phyloP scores from a whole-genome alignment of 1,140 invertebrate genomes.

The Eubasilissa regina region DNA sequence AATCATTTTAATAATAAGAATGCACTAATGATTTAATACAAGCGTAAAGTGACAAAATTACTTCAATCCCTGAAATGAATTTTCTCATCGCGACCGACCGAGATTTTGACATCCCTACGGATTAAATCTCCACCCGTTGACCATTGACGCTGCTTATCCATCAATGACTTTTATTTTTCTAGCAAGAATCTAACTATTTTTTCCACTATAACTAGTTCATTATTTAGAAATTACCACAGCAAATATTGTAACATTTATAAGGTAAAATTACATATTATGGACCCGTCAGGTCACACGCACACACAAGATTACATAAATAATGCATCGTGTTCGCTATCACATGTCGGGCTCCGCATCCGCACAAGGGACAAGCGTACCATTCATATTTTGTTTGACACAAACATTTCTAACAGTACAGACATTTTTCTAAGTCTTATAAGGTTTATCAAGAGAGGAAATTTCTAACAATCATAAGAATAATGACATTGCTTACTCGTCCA shows the following conservation, averaged over 20 bases:
- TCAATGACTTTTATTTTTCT: background rate
- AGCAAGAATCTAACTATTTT: conserved; percentile 22
- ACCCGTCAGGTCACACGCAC: conserved; percentile 3
- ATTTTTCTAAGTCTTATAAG: conserved; percentile 17
- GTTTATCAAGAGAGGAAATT: conserved; percentile 9
- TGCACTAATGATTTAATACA: background rate
- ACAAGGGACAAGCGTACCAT: background rate
- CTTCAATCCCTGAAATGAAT: background rate
- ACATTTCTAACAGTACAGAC: background rate
- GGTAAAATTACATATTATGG: background rate
- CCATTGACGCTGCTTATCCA: background rate
- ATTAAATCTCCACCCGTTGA: background rate
- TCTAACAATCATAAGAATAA: conserved; percentile 1
- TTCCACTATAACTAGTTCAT: conserved; percentile 1
- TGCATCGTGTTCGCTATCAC: background rate
- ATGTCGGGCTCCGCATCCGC: background rate
- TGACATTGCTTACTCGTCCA: background rate
- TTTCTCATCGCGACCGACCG: background rate
- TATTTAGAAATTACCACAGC: conserved; percentile 15
- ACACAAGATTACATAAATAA: conserved; percentile 1
- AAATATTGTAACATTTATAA: conserved; percentile 32
- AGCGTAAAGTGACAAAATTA: conserved; percentile 5
- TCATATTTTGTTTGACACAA: background rate
- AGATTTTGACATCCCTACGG: background rate
- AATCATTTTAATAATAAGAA: conserved; percentile 10